Percentiles rank a stretch among this genome's conserved stretches.
phyloP scores from a whole-genome alignment of 2,797 vertebrate genomes.

The Linurgus olivaceus region DNA sequence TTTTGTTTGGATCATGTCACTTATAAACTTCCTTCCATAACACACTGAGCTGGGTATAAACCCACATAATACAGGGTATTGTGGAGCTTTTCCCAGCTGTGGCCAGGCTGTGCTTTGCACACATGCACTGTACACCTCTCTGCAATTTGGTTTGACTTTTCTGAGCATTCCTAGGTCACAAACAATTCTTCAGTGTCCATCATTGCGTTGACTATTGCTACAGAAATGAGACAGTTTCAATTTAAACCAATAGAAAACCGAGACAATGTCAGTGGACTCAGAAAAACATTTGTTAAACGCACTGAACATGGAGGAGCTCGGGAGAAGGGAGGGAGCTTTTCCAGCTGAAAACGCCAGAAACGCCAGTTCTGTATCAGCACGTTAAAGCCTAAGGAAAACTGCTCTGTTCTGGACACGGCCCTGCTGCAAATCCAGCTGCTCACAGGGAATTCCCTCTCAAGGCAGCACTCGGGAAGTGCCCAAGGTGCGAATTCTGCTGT shows the following conservation, averaged over 20 bases:
- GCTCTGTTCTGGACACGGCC: background rate
- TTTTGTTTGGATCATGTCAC: background rate
- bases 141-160: background rate
- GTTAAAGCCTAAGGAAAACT: background rate
- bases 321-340: background rate
- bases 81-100: background rate
- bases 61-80: background rate
- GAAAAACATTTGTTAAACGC: background rate
- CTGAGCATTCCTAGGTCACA: background rate
- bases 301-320: accelerated
- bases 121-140: background rate
- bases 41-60: background rate
- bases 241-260: background rate
- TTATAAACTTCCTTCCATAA: background rate
- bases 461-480: background rate
- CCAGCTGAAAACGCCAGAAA: background rate
- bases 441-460: no score
- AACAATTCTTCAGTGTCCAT: background rate
- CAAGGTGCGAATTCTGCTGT: accelerated
- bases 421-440: background rate
- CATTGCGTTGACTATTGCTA: background rate
- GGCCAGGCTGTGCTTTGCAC: background rate
- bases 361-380: background rate
- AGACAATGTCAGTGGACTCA: accelerated
- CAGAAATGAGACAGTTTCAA: background rate